Evolutionary conservation across 2,797 vertebrate species (phyloP).

Genomic region (Argentina silus): DNA sequence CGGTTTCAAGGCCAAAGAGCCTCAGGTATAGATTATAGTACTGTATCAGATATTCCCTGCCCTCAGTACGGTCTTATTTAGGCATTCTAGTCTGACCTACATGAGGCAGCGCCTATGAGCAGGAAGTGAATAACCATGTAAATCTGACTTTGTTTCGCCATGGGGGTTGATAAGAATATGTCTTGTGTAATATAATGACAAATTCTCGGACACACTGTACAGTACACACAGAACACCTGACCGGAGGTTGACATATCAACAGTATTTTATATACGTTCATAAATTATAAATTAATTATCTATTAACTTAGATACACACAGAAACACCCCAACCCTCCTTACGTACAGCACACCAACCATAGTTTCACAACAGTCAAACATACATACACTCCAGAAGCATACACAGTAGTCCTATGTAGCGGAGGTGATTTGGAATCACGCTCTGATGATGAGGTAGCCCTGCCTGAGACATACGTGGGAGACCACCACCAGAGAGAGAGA

Average conservation of each 20-base stretch:
- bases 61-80: not conserved
- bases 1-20: too few relatives aligned
- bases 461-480: too few relatives aligned
- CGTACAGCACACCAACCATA: not conserved
- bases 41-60: not conserved
- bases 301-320: too few relatives aligned
- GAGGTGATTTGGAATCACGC: too few relatives aligned
- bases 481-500: too few relatives aligned
- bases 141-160: not conserved
- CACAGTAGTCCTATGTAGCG: too few relatives aligned
- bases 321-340: not conserved
- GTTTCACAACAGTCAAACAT: not conserved
- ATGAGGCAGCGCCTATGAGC: not conserved
- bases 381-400: too few relatives aligned
- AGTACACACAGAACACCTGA: not conserved
- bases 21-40: too few relatives aligned
- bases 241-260: not conserved
- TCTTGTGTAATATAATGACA: not conserved
- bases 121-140: not conserved
- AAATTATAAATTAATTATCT: too few relatives aligned
- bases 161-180: not conserved
- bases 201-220: not conserved
- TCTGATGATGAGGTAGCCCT: too few relatives aligned
- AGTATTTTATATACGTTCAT: too few relatives aligned
- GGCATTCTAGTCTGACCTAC: not conserved